Percentiles rank a stretch among this genome's conserved stretches.
Evolutionary conservation across 2,888 invertebrate species (phyloP).

Genomic region (Papilio demoleus): DNA sequence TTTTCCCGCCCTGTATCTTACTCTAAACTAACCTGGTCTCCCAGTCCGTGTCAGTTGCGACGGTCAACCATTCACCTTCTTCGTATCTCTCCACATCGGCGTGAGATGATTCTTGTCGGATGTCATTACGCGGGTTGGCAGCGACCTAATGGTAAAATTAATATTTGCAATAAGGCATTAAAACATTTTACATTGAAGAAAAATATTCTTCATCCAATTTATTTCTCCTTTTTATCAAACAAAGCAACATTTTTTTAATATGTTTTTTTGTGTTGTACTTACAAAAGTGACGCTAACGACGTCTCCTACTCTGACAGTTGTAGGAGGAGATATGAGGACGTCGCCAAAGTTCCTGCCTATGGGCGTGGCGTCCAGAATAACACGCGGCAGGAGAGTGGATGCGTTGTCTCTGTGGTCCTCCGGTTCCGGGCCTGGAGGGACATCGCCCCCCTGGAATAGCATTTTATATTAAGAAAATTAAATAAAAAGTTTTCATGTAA

Average conservation of each 20-base stretch:
- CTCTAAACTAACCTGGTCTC: conserved; percentile 88
- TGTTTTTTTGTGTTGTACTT: too few species aligned
- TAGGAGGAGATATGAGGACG: conserved; percentile 87
- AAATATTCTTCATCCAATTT: too few species aligned
- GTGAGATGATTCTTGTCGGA: conserved; percentile 86
- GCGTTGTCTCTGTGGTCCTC: conserved; percentile 87
- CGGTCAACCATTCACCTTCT: conserved; percentile 83
- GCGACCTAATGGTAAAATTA: conserved; percentile 78
- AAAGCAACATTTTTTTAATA: too few species aligned
- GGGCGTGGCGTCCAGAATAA: conserved; percentile 89
- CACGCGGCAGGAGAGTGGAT: conserved; percentile 88
- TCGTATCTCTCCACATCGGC: conserved; percentile 84
- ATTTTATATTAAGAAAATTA: background rate
- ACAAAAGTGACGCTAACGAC: conserved; percentile 89
- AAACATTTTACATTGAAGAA: too few species aligned
- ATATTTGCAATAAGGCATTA: background rate
- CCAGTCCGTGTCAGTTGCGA: conserved; percentile 91
- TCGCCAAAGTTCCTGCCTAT: conserved; percentile 87
- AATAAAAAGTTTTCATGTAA: background rate
- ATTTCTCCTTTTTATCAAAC: too few species aligned
- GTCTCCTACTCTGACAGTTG: conserved; percentile 83
- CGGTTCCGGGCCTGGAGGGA: conserved; percentile 87
- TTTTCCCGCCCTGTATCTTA: too few species aligned
- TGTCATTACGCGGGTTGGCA: conserved; percentile 89
- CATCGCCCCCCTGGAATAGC: conserved; percentile 63